These are phyloP conservation scores for Ochropleura plecta DNA, from an alignment of 2,888 invertebrate genomes.

Conservation along the genomic window DNA sequence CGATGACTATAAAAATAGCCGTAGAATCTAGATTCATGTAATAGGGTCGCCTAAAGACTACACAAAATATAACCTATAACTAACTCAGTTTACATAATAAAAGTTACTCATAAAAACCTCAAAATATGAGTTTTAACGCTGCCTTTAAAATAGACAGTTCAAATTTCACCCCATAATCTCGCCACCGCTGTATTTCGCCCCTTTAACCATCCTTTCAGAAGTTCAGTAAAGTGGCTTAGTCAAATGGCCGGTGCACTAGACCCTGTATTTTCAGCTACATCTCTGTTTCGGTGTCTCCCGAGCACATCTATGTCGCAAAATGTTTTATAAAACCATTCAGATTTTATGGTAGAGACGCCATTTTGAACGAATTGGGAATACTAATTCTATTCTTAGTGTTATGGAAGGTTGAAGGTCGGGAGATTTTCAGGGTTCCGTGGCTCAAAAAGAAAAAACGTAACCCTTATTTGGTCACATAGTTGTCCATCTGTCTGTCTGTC, in stretches of 20 bases:
- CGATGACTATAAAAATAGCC: too few relatives aligned
- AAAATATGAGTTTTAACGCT: neutral
- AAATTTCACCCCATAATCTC: neutral
- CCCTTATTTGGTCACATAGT: too few relatives aligned
- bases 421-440: neutral
- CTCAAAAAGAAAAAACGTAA: too few relatives aligned
- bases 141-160: neutral
- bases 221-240: constrained; percentile 78
- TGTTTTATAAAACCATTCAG: constrained; percentile 60
- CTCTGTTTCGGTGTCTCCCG: constrained; percentile 49
- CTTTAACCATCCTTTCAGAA: constrained; percentile 60
- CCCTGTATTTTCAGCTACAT: constrained; percentile 55
- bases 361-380: constrained; percentile 57
- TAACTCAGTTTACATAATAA: too few relatives aligned
- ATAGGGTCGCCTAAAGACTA: too few relatives aligned
- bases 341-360: constrained; percentile 49
- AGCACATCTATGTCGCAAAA: constrained; percentile 50
- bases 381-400: constrained; percentile 49
- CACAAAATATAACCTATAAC: too few relatives aligned
- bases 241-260: constrained; percentile 76
- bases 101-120: too few relatives aligned
- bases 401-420: constrained; percentile 51
- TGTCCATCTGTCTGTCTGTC: too few relatives aligned
- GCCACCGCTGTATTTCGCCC: constrained; percentile 49
- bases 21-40: too few relatives aligned